These are phyloP conservation scores for Bombus affinis DNA, from an alignment of 1,140 invertebrate species.

Conservation along the genomic window DNA sequence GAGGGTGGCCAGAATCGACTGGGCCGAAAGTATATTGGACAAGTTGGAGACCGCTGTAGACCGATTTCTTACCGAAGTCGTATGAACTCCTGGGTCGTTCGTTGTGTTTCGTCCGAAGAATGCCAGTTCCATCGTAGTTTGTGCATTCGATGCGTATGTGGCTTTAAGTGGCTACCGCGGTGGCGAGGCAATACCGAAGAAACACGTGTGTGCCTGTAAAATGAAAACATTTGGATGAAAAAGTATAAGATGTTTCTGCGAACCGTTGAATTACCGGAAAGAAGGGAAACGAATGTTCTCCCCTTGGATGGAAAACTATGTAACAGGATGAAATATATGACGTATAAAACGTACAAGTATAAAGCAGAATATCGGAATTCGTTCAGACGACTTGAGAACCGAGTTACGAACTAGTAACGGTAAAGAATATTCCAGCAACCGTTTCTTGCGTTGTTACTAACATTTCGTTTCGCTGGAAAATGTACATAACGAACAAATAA, in stretches of 20 bases:
- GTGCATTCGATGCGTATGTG: not conserved
- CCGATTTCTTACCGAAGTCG: constrained; percentile 48
- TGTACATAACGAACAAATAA: not conserved
- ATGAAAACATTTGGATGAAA: not conserved
- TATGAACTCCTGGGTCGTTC: constrained; percentile 27
- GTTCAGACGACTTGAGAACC: constrained; percentile 1
- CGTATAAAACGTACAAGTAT: not conserved
- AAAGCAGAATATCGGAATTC: not conserved
- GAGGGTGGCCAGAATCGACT: constrained; percentile 2
- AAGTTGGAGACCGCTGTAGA: constrained; percentile 42
- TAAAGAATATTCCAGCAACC: constrained; percentile 1
- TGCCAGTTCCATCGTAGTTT: not conserved
- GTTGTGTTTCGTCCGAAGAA: constrained; percentile 13
- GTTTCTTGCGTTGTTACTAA: not conserved
- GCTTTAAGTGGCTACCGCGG: constrained; percentile 14
- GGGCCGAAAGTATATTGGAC: constrained; percentile 59
- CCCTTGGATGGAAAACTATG: not conserved
- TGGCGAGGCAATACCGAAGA: not conserved
- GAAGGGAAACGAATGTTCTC: not conserved
- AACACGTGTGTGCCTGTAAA: not conserved
- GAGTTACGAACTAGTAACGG: not conserved
- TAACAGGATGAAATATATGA: not conserved
- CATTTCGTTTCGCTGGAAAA: not conserved
- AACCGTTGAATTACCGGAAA: not conserved
- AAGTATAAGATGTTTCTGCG: too few species aligned